These are phyloP conservation scores for Terrapene triunguis DNA, from an alignment of 2,113 vertebrate genomes.

Conservation along the genomic window DNA sequence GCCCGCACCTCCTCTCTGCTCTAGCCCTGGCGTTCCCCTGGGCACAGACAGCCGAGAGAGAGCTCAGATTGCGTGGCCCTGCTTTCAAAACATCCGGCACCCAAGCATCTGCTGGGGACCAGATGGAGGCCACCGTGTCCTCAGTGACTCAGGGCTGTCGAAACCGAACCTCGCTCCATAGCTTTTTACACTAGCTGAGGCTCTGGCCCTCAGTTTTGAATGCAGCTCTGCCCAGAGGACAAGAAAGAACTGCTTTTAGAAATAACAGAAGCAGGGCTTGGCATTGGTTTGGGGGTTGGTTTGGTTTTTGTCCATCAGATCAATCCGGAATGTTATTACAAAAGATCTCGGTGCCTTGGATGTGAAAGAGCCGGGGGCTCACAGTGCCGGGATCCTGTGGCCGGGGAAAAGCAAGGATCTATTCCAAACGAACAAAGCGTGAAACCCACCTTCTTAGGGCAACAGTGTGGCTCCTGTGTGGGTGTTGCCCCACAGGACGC, in stretches of 20 bases:
- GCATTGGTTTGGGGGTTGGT: no score
- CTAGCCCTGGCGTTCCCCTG: not conserved
- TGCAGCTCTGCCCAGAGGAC: not conserved
- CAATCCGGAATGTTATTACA: not conserved
- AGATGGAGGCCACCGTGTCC: no score
- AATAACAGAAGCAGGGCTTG: not conserved
- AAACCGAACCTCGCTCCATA: not conserved
- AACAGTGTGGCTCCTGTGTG: no score
- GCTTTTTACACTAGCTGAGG: not conserved
- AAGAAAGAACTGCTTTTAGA: not conserved
- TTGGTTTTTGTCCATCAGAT: not conserved
- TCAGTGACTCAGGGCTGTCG: not conserved
- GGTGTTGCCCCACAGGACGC: no score
- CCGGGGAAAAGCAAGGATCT: no score
- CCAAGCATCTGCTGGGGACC: not conserved
- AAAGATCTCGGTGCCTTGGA: not conserved
- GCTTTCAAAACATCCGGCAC: not conserved
- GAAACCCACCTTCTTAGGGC: no score
- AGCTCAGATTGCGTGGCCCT: not conserved
- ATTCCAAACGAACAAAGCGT: no score
- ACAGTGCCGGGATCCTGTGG: no score
- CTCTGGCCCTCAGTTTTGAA: not conserved
- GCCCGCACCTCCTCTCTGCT: not conserved
- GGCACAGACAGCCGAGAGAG: not conserved
- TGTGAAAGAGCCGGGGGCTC: not conserved